Base-by-base conservation (phyloP, 92 coral and sea anemone species). In the Porites rus region DNA sequence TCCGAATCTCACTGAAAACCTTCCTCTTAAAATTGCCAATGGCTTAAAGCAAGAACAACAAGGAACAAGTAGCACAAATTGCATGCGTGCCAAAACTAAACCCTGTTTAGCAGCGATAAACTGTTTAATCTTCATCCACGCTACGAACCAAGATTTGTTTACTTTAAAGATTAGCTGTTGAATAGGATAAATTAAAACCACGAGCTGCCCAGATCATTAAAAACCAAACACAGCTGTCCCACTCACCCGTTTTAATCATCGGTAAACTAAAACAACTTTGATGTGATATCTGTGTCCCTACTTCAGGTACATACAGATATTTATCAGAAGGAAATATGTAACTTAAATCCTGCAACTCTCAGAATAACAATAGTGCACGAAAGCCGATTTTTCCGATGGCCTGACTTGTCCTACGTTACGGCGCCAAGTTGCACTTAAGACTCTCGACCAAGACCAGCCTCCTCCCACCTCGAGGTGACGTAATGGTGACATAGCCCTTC, bases 161-260 rank as follows among this genome's bases (percentile, higher is more conserved):
- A 69, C 60, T 24, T 38, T 58, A 28, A 10, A 2, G 56, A 17
- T 56, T 71, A n/a, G 53, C 2, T 3, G 43, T 18, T 71, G 10
- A 81, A 56, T 19, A 74, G 86, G 38, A 54, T 17, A 77, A 25
- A 6, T 38, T 77, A 56, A 78, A 17, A 78, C 70, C 83, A 6
- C 70, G 22, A 4, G 67, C 24, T 46, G 50, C 43, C 46, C n/a
- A 51, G 22, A 43, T 59, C 65, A 56, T 12, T 10, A 46, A 51
- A 7, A 80, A 54, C 54, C 25, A 31, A 58, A 17, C 53, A 24
- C 16, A 69, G 53, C 59, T 54, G 4, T 56, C 16, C 6, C 2
- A 56, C 56, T 59, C 69, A 67, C 59, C 17, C 58, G 69, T 67
- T 81, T 81, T 81, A 70, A 81, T 81, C 53, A 70, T 69, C 38